Conservation (phyloP, 2,113 vertebrate species). For the Oceanites oceanicus region DNA sequence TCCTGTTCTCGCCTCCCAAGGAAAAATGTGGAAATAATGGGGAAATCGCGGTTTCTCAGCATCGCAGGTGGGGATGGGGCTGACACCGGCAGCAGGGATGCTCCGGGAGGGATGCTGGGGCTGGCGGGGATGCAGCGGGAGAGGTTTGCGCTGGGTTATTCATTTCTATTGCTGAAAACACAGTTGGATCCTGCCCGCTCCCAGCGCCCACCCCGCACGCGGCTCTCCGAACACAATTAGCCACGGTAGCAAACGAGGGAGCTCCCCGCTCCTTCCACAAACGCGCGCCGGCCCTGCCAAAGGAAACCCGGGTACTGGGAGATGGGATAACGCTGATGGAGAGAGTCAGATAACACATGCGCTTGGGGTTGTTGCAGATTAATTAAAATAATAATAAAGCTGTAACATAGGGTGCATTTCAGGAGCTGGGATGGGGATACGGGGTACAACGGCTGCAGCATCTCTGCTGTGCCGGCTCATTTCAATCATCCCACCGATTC, state of each 20-base stretch:
- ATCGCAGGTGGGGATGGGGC: rapidly evolving
- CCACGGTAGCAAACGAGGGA: neutral
- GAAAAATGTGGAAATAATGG: rapidly evolving
- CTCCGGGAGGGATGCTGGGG: neutral
- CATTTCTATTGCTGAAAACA: neutral
- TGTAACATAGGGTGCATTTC: neutral
- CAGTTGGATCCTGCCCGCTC: neutral
- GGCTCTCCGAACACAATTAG: neutral
- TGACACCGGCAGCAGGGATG: neutral
- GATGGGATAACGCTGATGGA: neutral
- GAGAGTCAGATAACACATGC: neutral
- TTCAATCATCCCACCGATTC: neutral
- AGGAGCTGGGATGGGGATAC: neutral
- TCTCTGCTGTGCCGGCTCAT: neutral
- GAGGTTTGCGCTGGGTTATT: neutral
- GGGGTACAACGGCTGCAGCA: neutral
- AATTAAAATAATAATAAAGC: neutral
- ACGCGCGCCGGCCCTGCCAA: neutral
- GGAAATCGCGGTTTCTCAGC: neutral
- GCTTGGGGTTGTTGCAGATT: neutral
- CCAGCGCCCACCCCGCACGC: neutral
- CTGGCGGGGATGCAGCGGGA: rapidly evolving
- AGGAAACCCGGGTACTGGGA: neutral
- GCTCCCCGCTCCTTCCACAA: neutral
- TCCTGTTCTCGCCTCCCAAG: rapidly evolving